phyloP scores from a whole-genome alignment of 2,113 vertebrate species.

The Mesocricetus auratus region DNA sequence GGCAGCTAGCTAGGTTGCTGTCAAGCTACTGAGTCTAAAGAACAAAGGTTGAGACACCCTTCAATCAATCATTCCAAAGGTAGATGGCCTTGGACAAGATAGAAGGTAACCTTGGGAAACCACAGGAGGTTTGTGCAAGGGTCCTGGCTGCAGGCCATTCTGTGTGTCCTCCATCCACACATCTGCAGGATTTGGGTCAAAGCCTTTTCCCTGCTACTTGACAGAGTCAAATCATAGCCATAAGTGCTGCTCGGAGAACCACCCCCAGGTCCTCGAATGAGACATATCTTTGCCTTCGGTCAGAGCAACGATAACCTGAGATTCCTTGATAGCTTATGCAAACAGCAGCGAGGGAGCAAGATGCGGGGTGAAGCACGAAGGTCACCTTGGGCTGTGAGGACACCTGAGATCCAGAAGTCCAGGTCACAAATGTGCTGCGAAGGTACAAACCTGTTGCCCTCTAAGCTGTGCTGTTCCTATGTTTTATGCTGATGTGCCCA shows the following conservation, averaged over 20 bases:
- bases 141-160: slow-evolving; percentile 32
- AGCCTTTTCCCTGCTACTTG: slow-evolving; percentile 68
- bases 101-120: slow-evolving; percentile 80
- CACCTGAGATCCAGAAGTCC: background rate
- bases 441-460: background rate
- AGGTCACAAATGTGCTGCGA: background rate
- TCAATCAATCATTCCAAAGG: slow-evolving; percentile 86
- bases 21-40: slow-evolving; percentile 78
- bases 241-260: slow-evolving; percentile 46
- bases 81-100: slow-evolving; percentile 81
- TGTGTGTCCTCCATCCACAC: background rate
- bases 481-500: background rate
- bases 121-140: slow-evolving; percentile 79
- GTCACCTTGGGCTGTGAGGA: slow-evolving; percentile 64
- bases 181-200: background rate
- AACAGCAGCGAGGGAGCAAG: slow-evolving; percentile 70
- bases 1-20: slow-evolving; percentile 61
- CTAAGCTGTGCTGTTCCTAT: background rate
- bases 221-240: slow-evolving; percentile 49
- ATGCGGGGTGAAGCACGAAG: slow-evolving; percentile 39
- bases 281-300: slow-evolving; percentile 74
- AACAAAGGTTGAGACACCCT: slow-evolving; percentile 85
- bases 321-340: slow-evolving; percentile 69
- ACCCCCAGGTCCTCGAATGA: slow-evolving; percentile 65
- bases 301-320: slow-evolving; percentile 76